phyloP scores from a whole-genome alignment of 1,140 invertebrate genomes.

The Panagrolaimus sp. region DNA sequence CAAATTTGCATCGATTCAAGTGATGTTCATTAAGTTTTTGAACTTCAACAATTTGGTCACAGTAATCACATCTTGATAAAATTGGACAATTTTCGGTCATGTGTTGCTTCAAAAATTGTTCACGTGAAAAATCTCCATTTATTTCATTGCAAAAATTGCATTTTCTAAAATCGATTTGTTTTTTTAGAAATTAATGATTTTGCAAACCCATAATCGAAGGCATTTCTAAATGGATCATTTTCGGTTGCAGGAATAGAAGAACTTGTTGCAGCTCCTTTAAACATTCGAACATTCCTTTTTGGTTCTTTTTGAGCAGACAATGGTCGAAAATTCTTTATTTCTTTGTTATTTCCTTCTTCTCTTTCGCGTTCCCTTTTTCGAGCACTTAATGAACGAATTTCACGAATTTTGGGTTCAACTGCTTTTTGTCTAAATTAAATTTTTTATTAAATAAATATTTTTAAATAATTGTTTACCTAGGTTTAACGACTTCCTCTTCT shows the following conservation, averaged over 20 bases:
- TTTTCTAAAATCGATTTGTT: constrained; percentile 24
- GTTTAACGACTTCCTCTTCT: constrained; percentile 1
- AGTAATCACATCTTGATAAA: constrained; percentile 26
- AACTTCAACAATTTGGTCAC: constrained; percentile 26
- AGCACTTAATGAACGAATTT: constrained; percentile 6
- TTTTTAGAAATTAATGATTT: background rate
- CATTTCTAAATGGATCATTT: constrained; percentile 1
- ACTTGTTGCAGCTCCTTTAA: background rate
- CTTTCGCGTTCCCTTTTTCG: constrained; percentile 6
- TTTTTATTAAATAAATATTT: background rate
- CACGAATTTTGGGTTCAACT: background rate
- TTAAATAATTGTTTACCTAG: background rate
- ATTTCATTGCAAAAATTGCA: constrained; percentile 23
- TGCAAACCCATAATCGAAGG: background rate
- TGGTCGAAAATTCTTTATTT: constrained; percentile 9
- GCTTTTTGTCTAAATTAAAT: background rate
- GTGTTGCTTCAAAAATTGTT: constrained; percentile 23
- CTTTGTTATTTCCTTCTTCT: background rate
- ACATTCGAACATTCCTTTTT: constrained; percentile 21
- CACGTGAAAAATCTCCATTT: constrained; percentile 20
- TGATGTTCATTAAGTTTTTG: constrained; percentile 24
- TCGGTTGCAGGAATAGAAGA: constrained; percentile 1
- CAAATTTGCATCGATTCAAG: constrained; percentile 23
- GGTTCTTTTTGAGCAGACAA: constrained; percentile 8
- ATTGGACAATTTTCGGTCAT: constrained; percentile 19